Evolutionary conservation across 2,113 vertebrate species (phyloP).

Genomic region (Hippocampus guttulatus): DNA sequence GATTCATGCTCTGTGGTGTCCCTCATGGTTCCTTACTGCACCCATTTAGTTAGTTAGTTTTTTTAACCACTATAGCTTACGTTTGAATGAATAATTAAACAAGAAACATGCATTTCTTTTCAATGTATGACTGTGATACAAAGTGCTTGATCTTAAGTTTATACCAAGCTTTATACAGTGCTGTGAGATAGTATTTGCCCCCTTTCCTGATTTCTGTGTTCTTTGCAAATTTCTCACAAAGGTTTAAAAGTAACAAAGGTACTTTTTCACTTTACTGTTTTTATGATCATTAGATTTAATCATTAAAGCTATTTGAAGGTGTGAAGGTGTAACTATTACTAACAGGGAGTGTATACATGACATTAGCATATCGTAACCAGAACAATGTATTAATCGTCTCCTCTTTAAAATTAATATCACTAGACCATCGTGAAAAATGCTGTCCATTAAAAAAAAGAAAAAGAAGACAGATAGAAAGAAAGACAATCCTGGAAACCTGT

Average conservation of each 20-base stretch:
- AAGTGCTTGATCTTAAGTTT: not conserved
- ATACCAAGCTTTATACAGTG: not conserved
- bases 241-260: too few relatives aligned
- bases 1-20: not conserved
- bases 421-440: slow-evolving; percentile 19
- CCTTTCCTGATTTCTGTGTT: too few relatives aligned
- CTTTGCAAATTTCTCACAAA: too few relatives aligned
- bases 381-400: slow-evolving; percentile 2
- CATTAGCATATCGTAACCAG: not conserved
- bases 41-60: not conserved
- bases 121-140: not conserved
- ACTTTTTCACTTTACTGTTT: too few relatives aligned
- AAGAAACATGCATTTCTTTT: not conserved
- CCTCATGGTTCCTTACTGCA: not conserved
- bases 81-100: not conserved
- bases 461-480: not conserved
- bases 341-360: not conserved
- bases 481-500: slow-evolving; percentile 23
- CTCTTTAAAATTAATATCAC: slow-evolving; percentile 10
- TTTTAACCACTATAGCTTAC: not conserved
- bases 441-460: slow-evolving; percentile 1
- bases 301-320: not conserved
- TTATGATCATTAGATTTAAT: not conserved
- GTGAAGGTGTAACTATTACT: not conserved
- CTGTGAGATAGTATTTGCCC: too few relatives aligned